These are phyloP conservation scores for Drosophila subquinaria DNA, from an alignment of 2,888 invertebrate species.

Conservation along the genomic window DNA sequence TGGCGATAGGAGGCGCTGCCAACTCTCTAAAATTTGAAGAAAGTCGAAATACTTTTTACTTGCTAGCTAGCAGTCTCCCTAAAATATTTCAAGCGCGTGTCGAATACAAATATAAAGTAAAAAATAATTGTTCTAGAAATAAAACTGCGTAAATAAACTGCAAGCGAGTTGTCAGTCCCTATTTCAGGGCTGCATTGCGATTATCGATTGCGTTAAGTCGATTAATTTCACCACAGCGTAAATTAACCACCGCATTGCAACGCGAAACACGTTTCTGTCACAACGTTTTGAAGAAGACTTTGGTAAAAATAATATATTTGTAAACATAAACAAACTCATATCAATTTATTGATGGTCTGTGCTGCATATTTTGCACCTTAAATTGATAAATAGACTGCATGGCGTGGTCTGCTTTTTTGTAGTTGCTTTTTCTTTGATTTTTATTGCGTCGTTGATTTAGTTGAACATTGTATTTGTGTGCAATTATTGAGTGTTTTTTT, in stretches of 20 bases:
- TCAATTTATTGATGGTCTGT: not conserved
- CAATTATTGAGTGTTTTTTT: slow-evolving; percentile 54
- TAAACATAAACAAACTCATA: not conserved
- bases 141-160: slow-evolving; percentile 13
- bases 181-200: slow-evolving; percentile 35
- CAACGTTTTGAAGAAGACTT: slow-evolving; percentile 11
- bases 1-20: slow-evolving; percentile 66
- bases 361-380: not conserved
- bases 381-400: not conserved
- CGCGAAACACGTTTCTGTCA: slow-evolving; percentile 65
- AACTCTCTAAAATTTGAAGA: slow-evolving; percentile 42
- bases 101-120: slow-evolving; percentile 8
- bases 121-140: slow-evolving; percentile 7
- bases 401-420: not conserved
- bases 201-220: slow-evolving; percentile 57
- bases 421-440: not conserved
- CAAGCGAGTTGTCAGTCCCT: slow-evolving; percentile 30
- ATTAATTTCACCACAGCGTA: slow-evolving; percentile 16
- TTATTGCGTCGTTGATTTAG: slow-evolving; percentile 50
- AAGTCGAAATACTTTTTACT: slow-evolving; percentile 19
- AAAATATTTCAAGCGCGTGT: slow-evolving; percentile 29
- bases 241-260: slow-evolving; percentile 15
- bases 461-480: slow-evolving; percentile 30
- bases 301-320: slow-evolving; percentile 11
- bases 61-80: slow-evolving; percentile 14